Evolutionary conservation across 2,888 invertebrate species (phyloP), one percentile per base, ranked within the genome.

Genomic region (Clanis bilineata): DNA sequence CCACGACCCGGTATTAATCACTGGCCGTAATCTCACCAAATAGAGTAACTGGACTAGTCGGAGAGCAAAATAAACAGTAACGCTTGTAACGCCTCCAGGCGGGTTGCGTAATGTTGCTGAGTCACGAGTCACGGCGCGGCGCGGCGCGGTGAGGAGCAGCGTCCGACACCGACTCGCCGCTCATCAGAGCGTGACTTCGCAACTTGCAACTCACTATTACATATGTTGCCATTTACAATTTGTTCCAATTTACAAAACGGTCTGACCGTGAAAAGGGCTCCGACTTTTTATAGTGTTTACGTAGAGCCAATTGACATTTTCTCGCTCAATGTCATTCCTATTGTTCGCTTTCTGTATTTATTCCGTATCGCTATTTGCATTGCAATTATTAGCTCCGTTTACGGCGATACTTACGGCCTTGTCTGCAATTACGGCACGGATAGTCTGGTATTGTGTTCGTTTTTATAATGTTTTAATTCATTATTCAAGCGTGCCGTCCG

Each of bases 161-260:
- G 67, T n/a, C 66, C 57, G 64, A 59, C 36, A 25, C 59, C 51
- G 32, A 60, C 62, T 58, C 60, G 61, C 63, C 66, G 68, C 72
- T 75, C 82, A 82, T 76, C 85, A 80, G 80, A 76, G 79, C 87
- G 80, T 83, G 84, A 84, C 86, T 80, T 72, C 73, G 74, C 83
- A 79, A 81, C 76, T 76, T 72, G 76, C 73, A 72, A 73, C 68
- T 70, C 64, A 73, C 69, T 70, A 73, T 76, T 80, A 76, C 78
- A 71, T 70, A 75, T 68, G 68, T 63, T 64, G 68, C 73, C 72
- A 74, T 75, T 76, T 76, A 71, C 69, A 76, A 76, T 81, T 73
- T 79, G 75, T 71, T 71, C 65, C n/a, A n/a, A n/a, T n/a, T n/a
- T n/a, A n/a, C 72, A 76, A 80, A 83, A 82, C 77, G 72, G 72